Conservation (phyloP, 2,797 vertebrate species). For the Notamacropus eugenii region DNA sequence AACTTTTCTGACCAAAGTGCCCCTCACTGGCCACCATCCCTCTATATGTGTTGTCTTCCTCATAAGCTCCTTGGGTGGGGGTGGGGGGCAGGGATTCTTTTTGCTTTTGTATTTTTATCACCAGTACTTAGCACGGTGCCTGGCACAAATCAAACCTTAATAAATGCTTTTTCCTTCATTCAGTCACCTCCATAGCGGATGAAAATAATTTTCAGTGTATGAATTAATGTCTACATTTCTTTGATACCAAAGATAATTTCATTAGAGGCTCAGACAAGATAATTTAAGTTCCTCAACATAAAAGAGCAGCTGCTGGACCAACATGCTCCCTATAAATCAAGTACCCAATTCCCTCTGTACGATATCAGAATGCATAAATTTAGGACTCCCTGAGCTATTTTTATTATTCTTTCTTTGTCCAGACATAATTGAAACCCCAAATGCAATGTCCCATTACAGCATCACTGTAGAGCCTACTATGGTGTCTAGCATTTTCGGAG, state of each 20-base stretch:
- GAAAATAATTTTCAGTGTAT: neutral
- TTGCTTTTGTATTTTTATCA: neutral
- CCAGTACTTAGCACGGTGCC: neutral
- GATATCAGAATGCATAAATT: slow-evolving; percentile 7
- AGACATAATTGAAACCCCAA: neutral
- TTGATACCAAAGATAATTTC: slow-evolving; percentile 51
- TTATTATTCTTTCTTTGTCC: neutral
- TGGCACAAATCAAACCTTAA: neutral
- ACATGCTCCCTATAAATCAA: slow-evolving; percentile 5
- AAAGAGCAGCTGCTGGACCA: neutral
- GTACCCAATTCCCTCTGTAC: slow-evolving; percentile 45
- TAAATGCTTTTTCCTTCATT: neutral
- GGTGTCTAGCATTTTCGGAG: neutral
- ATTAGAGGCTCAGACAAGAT: slow-evolving; percentile 27
- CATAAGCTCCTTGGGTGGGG: neutral
- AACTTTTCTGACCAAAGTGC: neutral
- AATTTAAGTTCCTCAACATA: slow-evolving; percentile 1
- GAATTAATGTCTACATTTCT: slow-evolving; percentile 27
- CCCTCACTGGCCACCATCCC: neutral
- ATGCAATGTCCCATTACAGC: slow-evolving; percentile 26
- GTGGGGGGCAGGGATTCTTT: neutral
- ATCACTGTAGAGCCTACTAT: neutral
- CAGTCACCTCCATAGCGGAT: neutral
- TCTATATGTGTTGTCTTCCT: neutral
- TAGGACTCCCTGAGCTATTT: neutral